Base-by-base conservation (phyloP, 2,113 vertebrate species). In the Xenus cinereus region DNA sequence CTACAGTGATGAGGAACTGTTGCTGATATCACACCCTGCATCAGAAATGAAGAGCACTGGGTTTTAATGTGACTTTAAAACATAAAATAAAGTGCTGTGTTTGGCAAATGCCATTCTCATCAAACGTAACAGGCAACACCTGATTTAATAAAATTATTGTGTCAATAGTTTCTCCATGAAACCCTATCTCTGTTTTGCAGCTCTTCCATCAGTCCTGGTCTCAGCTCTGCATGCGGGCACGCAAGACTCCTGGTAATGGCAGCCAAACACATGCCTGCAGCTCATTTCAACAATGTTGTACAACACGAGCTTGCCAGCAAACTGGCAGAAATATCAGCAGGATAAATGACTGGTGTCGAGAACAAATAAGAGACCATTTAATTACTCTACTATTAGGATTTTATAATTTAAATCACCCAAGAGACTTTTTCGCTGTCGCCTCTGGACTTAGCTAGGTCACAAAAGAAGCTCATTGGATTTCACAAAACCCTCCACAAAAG, bases 291-390 rank as follows among this genome's bases (percentile, higher is more conserved):
- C 80, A 81, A 0, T 68, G 83, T n/a, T 96, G 87, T 22, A 90
- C 90, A 95, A 94, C 89, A 90, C 2, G 33, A 92, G 64, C 76
- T 89, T 7, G 30, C 85, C 90, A 84, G 83, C 76, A 96, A 90
- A 84, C 69, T 71, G 77, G 83, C 69, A 81, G 64, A 78, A 89
- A 63, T 86, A 75, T 6, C 76, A 94, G 73, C 80, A 73, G 30
- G 22, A 93, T 81, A 93, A 96, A 92, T 60, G 69, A 60, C 68
- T 89, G 79, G 43, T 45, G 57, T 64, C 0, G 14, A 83, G 86
- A 89, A 84, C 60, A 88, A 95, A 72, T 18, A 86, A 23, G 32
- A 68, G 60, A 69, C 17, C 20, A 19, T 60, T 93, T 88, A 84
- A 90, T 84, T 90, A 92, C 35, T 88, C n/a, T 9, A 23, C 28